phyloP scores from a whole-genome alignment of 1,140 invertebrate genomes.

The Brachionus manjavacas region DNA sequence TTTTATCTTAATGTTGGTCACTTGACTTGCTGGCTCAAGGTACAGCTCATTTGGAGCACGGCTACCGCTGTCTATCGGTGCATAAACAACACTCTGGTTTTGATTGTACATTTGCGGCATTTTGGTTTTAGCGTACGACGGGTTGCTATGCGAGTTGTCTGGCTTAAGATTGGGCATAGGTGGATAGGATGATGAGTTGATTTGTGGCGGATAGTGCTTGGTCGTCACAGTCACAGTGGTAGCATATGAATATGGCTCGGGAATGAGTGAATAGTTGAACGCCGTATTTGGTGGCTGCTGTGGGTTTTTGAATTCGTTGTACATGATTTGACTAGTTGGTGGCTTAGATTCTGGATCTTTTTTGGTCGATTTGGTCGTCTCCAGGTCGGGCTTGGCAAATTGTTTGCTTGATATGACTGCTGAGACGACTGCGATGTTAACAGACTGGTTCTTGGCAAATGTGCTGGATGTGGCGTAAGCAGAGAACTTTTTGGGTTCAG shows the following conservation, averaged over 20 bases:
- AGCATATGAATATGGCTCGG: not conserved
- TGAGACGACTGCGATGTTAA: not conserved
- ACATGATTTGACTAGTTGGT: not conserved
- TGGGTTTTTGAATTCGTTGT: not conserved
- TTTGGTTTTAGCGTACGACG: not conserved
- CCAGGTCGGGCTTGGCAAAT: not conserved
- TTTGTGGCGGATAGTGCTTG: not conserved
- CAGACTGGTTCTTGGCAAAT: not conserved
- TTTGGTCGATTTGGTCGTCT: not conserved
- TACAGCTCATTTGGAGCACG: not conserved
- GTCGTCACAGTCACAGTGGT: constrained; percentile 12
- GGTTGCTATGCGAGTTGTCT: not conserved
- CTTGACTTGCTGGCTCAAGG: not conserved
- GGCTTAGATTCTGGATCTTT: not conserved
- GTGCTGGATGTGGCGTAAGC: not conserved
- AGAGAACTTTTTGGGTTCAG: not conserved
- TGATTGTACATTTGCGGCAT: not conserved
- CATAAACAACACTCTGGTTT: not conserved
- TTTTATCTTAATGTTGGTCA: not conserved
- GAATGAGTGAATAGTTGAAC: not conserved
- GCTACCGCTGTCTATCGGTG: no score
- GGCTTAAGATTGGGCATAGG: not conserved
- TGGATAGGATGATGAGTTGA: not conserved
- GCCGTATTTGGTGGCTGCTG: no score
- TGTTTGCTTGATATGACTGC: not conserved